Base-by-base conservation (phyloP, 2,888 invertebrate genomes). In the Agrochola lychnidis region DNA sequence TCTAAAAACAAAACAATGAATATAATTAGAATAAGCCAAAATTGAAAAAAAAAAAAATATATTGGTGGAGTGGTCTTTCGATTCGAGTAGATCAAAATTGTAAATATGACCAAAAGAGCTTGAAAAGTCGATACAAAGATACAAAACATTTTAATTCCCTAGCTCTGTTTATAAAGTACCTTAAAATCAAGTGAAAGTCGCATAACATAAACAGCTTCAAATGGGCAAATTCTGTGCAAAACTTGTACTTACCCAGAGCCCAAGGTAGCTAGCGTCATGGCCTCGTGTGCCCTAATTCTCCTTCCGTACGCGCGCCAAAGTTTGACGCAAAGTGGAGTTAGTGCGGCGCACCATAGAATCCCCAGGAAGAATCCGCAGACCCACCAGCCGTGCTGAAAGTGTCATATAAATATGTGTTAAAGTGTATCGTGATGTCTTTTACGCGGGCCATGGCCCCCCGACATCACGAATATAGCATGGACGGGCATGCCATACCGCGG, bases 311-410 rank as follows among this genome's bases (percentile, higher is more conserved):
- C 88, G 42, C 95, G 91, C 96, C 96, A 96, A 48, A 98, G 93
- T 87, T 97, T 97, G 19, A 98, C 97, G 71, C 97, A 97, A 4
- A 97, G 95, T 1, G 98, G 98, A 19, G 94, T 94, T 30, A 96
- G 87, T 0, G 97, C 97, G 6, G 97, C 97, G 79, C 97, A 97
- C 97, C 98, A 97, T 25, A 97, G 88, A 93, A 91, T 67, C 91
- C 97, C 91, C 94, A 98, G 86, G 22, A 97, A 89, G 82, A 97
- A 95, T 4, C 97, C 97, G 76, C 97, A 97, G 75, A 98, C 97
- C 98, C 98, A 98, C 94, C 98, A 97, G 10, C 97, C 98, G 87
- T 98, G 98, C 97, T 97, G 93, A 66, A 87, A 84, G 40, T 25
- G 16, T 45, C 1, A 53, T 53, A 16, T 14, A 57, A 14, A n/a